Evolutionary conservation across 2,888 invertebrate species (phyloP), one percentile per base, ranked within the genome.

Genomic region (Dicyrtomina minuta): DNA sequence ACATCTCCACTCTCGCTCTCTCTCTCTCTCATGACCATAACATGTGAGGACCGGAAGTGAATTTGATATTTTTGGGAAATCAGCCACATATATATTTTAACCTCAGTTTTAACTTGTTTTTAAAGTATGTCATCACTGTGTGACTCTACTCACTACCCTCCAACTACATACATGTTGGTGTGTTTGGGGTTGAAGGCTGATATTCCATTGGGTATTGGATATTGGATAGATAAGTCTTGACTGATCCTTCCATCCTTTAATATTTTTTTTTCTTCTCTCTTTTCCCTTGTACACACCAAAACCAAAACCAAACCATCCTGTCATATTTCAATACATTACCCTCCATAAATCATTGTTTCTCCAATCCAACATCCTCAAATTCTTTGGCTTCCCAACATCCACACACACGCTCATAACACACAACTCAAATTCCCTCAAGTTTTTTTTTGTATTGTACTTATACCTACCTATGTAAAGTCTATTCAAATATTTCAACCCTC

Each of bases 41-140:
- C 33, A 33, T 33, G 67, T 59, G 43, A 64, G 64, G 64, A 67
- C 71, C 59, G 71, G 71, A 71, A 71, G 71, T 71, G 27, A 71
- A 71, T 62, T 66, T 67, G 70, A 71, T 71, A 71, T 67, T 68
- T 61, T 71, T 67, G 64, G 64, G 64, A 71, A 71, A 66, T 66
- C 43, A 56, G n/a, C 66, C 60, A 60, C 67, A 43, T 24, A 51
- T 22, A 62, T 27, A 22, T 27, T 55, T n/a, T 55, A 24, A 33
- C 53, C 64, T 26, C 33, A 49, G 51, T 27, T 3, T 1, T 46
- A 64, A 64, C 55, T 55, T 64, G 51, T 64, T 64, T 46, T 64
- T 53, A 46, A 46, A 51, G 33, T 64, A 26, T 24, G 22, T 39
- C 41, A 24, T 5, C 33, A 5, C 3, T 33, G 33, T 33, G 8